Evolutionary conservation across 2,113 vertebrate species (phyloP), one percentile per base, ranked within the genome.

Genomic region (Festucalex cinctus): DNA sequence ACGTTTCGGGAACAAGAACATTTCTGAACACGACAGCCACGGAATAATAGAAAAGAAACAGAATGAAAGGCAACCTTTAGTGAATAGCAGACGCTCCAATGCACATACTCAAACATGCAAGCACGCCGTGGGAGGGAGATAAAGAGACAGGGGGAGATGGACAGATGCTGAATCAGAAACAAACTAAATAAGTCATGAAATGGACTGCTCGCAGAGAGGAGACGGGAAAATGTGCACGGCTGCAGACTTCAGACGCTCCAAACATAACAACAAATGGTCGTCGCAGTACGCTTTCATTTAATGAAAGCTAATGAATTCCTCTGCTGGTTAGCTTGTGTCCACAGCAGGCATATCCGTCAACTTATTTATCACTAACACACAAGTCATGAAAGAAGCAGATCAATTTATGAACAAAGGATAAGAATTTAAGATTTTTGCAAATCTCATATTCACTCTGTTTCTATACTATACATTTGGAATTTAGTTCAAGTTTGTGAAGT

Each of bases 121-220:
- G 74, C 65, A 80, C 73, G 80, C 66, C 72, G 60, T 28, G 64
- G 54, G 77, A 79, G 70, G 66, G 73, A 65, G 65, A 79, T 65
- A 54, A 74, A 73, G 75, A 80, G 64, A 83, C 49, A 58, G 16
- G 28, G 48, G 68, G 59, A 79, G 78, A 84, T 56, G 77, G 81
- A 82, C 82, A 84, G 75, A 88, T 79, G 78, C 75, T 81, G 68
- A 79, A 77, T 64, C 49, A 78, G 73, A 85, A 78, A 85, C 64
- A 61, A 65, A 41, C 78, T 84, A 78, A 82, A 88, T 86, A 85
- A 87, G 73, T 87, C 70, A 88, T 88, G 78, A 77, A 76, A 75
- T 80, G 71, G 60, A 65, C 71, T 26, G 63, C 64, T 72, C 62
- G 63, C 66, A 14, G 66, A 65, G 60, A 74, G 37, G 72, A 81